Conservation (phyloP, 2,888 invertebrate species). For the Sepiola atlantica region DNA sequence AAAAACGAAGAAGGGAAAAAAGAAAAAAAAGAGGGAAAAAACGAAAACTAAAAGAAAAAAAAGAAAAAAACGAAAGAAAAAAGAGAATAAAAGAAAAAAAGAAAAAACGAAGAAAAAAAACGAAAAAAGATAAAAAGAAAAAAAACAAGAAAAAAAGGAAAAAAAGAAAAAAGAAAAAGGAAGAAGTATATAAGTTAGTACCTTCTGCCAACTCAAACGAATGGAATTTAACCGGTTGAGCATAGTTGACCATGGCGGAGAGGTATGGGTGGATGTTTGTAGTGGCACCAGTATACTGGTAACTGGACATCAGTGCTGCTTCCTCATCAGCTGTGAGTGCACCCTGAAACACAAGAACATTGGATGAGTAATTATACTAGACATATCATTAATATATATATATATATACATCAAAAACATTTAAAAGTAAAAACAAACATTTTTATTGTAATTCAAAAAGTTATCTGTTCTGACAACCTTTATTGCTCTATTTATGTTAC, state of each 20-base stretch:
- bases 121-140: no score
- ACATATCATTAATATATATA: neutral
- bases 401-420: no score
- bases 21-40: neutral
- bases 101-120: no score
- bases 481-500: neutral
- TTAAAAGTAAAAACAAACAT: no score
- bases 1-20: neutral
- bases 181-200: constrained; percentile 76
- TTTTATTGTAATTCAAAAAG: neutral
- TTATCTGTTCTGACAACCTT: neutral
- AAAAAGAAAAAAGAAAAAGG: neutral
- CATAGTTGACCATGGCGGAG: constrained; percentile 99
- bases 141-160: neutral
- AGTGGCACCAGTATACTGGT: constrained; percentile 95
- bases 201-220: constrained; percentile 97
- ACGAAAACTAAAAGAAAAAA: no score
- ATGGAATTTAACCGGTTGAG: constrained; percentile 98
- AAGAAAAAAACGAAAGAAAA: no score
- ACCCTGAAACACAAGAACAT: constrained; percentile 55
- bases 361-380: neutral
- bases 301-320: constrained; percentile 76
- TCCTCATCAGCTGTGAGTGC: constrained; percentile 76
- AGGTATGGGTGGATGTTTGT: constrained; percentile 99
- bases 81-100: no score